These are phyloP conservation scores for Rhynchonycteris naso DNA, from an alignment of 2,797 vertebrate species.

Conservation along the genomic window DNA sequence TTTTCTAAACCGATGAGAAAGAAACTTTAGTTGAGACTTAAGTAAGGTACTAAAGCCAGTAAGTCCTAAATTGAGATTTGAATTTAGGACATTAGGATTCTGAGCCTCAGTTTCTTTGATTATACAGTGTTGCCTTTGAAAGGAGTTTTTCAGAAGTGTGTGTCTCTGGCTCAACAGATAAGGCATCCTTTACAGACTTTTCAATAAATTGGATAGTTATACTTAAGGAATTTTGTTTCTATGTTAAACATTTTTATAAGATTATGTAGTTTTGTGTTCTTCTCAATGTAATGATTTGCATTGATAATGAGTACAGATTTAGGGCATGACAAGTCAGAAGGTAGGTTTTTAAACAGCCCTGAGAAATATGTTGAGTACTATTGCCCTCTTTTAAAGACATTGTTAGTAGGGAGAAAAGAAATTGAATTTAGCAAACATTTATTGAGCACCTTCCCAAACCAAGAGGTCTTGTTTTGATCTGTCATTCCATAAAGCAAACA, in stretches of 20 bases:
- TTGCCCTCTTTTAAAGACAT: not conserved
- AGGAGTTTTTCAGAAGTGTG: constrained; percentile 29
- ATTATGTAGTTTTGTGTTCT: not conserved
- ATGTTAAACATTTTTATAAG: constrained; percentile 7
- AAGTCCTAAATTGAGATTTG: constrained; percentile 28
- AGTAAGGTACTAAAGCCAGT: not conserved
- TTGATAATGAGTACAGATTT: not conserved
- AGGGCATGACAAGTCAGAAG: constrained; percentile 14
- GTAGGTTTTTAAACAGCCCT: not conserved
- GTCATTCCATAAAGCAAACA: constrained; percentile 37
- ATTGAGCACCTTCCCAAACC: constrained; percentile 22
- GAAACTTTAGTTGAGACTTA: not conserved
- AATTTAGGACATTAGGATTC: constrained; percentile 23
- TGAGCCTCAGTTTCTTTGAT: constrained; percentile 11
- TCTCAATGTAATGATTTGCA: constrained; percentile 41
- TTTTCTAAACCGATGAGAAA: not conserved
- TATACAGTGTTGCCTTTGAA: not conserved
- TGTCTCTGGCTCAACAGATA: constrained; percentile 36
- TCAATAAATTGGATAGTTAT: constrained; percentile 17
- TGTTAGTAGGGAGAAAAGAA: constrained; percentile 1
- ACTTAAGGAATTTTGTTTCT: constrained; percentile 43
- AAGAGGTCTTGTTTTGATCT: constrained; percentile 50
- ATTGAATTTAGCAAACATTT: constrained; percentile 20
- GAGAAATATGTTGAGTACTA: not conserved
- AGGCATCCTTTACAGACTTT: not conserved